A percentile compares a stretch with the other conserved stretches of the same genome.
Conservation (phyloP, 2,113 vertebrate genomes). For the Artemisiospiza belli region DNA sequence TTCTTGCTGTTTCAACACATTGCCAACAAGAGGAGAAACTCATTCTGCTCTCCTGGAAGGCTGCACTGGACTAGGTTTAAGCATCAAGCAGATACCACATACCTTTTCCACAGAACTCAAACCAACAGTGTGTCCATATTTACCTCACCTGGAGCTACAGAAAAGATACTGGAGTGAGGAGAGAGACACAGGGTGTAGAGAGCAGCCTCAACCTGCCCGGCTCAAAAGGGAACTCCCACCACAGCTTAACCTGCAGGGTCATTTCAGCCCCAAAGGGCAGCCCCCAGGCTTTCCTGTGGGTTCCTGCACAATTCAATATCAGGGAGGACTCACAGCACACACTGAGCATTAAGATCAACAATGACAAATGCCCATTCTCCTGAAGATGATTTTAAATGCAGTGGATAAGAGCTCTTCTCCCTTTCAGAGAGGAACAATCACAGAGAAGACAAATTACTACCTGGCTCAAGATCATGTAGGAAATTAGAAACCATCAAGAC, state of each 20-base stretch:
- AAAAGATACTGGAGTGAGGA: background rate
- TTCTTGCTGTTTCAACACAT: background rate
- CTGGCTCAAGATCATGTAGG: accelerated
- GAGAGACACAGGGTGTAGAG: accelerated
- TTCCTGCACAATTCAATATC: too few relatives aligned
- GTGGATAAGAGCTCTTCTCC: background rate
- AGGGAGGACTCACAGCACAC: background rate
- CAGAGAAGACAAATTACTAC: background rate
- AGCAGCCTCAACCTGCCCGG: background rate
- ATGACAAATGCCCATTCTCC: background rate
- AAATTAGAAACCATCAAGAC: background rate
- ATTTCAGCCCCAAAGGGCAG: background rate
- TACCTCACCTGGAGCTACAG: background rate
- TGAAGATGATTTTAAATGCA: background rate
- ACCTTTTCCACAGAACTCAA: background rate
- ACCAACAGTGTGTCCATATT: background rate
- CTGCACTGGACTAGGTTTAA: background rate
- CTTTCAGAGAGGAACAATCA: background rate
- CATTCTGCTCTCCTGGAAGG: background rate
- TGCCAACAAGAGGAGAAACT: background rate
- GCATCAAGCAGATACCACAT: background rate
- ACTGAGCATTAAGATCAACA: background rate
- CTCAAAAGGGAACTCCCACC: background rate
- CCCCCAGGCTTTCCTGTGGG: background rate
- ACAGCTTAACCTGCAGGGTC: background rate